Evolutionary conservation across 2,888 invertebrate species (phyloP).

Genomic region (Pedicia rivosa): DNA sequence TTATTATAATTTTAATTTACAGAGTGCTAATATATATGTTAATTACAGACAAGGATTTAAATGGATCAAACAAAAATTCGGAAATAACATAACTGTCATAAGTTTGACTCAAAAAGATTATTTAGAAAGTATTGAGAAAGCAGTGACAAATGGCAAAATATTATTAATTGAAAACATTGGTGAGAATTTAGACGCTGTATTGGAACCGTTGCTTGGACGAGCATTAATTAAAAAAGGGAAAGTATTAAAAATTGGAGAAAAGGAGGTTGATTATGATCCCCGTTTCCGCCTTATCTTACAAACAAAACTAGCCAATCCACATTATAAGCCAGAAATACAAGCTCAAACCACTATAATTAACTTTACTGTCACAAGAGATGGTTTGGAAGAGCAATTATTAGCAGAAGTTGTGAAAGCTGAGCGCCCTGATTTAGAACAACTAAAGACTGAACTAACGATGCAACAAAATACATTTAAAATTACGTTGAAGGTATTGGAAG

Average conservation of each 20-base stretch:
- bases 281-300: slow-evolving; percentile 75
- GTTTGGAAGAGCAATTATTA: slow-evolving; percentile 85
- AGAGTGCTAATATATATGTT: neutral
- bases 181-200: slow-evolving; percentile 80
- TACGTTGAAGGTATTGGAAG: slow-evolving; percentile 75
- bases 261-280: slow-evolving; percentile 77
- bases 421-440: slow-evolving; percentile 75
- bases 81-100: slow-evolving; percentile 51
- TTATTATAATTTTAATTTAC: neutral
- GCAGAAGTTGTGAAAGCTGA: slow-evolving; percentile 91
- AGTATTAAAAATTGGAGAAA: slow-evolving; percentile 71
- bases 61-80: slow-evolving; percentile 86
- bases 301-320: slow-evolving; percentile 89
- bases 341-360: slow-evolving; percentile 92
- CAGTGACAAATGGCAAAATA: slow-evolving; percentile 55
- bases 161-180: slow-evolving; percentile 83
- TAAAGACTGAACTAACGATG: slow-evolving; percentile 72
- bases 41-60: slow-evolving; percentile 62
- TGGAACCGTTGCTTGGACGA: slow-evolving; percentile 78
- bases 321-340: slow-evolving; percentile 95
- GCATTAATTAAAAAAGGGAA: slow-evolving; percentile 79
- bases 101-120: slow-evolving; percentile 70
- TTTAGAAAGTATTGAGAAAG: slow-evolving; percentile 64
- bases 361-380: slow-evolving; percentile 89
- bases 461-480: slow-evolving; percentile 94